Evolutionary conservation across 2,888 invertebrate genomes (phyloP).

Genomic region (Epinotia bilunana): DNA sequence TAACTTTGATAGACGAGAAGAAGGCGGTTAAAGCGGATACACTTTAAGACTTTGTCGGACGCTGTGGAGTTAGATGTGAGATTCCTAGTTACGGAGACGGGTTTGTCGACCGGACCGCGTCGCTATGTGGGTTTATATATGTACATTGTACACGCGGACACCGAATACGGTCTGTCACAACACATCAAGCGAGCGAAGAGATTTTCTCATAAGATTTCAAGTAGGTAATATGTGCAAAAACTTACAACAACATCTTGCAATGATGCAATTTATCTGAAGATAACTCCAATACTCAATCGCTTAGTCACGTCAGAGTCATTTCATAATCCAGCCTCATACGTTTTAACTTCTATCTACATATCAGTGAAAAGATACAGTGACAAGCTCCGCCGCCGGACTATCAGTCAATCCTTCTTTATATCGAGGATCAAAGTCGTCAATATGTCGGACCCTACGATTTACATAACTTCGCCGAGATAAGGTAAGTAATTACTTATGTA

Average conservation of each 20-base stretch:
- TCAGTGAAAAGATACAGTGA: slow-evolving; percentile 21
- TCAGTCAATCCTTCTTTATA: slow-evolving; percentile 56
- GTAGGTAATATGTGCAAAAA: neutral
- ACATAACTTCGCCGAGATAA: slow-evolving; percentile 49
- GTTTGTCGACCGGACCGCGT: slow-evolving; percentile 62
- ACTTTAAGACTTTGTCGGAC: slow-evolving; percentile 58
- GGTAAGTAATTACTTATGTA: slow-evolving; percentile 53
- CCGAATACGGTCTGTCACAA: slow-evolving; percentile 33
- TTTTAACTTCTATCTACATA: neutral
- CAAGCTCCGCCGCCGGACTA: slow-evolving; percentile 44
- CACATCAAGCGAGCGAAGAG: slow-evolving; percentile 46
- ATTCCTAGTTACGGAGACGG: slow-evolving; percentile 62
- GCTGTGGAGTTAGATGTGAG: slow-evolving; percentile 51
- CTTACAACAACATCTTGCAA: neutral
- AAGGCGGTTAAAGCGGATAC: slow-evolving; percentile 53
- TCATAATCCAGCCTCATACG: slow-evolving; percentile 26
- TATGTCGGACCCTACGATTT: slow-evolving; percentile 54
- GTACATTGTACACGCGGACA: slow-evolving; percentile 43
- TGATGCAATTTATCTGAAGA: neutral
- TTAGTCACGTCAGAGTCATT: neutral
- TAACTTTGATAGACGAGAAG: neutral
- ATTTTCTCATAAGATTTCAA: slow-evolving; percentile 34
- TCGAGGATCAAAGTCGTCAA: slow-evolving; percentile 61
- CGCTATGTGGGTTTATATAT: slow-evolving; percentile 50
- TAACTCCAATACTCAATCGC: neutral